Percentiles rank a stretch among this genome's conserved stretches.
Evolutionary conservation across 53 echinoderm and acorn worm genomes (phyloP).

Genomic region (Zoroaster sp.): DNA sequence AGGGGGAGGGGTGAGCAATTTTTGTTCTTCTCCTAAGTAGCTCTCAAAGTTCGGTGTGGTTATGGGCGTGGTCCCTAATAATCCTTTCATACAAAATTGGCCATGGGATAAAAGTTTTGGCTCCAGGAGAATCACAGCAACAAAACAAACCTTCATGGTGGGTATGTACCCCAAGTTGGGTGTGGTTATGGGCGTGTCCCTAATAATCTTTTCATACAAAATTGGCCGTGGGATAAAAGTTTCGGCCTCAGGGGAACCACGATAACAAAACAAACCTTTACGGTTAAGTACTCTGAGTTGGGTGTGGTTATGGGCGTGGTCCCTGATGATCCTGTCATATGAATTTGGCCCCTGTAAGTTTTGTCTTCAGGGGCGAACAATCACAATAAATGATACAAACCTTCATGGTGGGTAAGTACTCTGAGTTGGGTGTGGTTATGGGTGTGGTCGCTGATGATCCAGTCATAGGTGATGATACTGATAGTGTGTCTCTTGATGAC

Average conservation of each 20-base stretch:
- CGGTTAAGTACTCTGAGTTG: slow-evolving; percentile 59
- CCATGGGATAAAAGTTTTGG: too few species aligned
- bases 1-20: too few species aligned
- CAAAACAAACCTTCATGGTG: slow-evolving; percentile 76
- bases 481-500: slow-evolving; percentile 55
- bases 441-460: slow-evolving; percentile 29
- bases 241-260: too few species aligned
- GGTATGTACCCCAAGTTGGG: slow-evolving; percentile 70
- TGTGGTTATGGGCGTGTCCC: slow-evolving; percentile 51
- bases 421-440: slow-evolving; percentile 55
- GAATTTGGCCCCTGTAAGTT: too few species aligned
- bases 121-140: too few species aligned
- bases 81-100: neutral
- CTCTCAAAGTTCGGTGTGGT: slow-evolving; percentile 55
- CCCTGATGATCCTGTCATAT: neutral
- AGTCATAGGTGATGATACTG: slow-evolving; percentile 28
- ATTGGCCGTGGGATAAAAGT: too few species aligned
- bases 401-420: slow-evolving; percentile 81
- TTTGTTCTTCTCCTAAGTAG: too few species aligned
- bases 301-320: slow-evolving; percentile 48
- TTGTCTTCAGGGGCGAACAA: too few species aligned
- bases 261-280: slow-evolving; percentile 72
- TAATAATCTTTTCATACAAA: neutral
- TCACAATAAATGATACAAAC: slow-evolving; percentile 48
- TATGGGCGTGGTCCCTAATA: slow-evolving; percentile 20